These are phyloP conservation scores for Equus przewalskii DNA, from an alignment of 2,113 vertebrate genomes.

Conservation along the genomic window DNA sequence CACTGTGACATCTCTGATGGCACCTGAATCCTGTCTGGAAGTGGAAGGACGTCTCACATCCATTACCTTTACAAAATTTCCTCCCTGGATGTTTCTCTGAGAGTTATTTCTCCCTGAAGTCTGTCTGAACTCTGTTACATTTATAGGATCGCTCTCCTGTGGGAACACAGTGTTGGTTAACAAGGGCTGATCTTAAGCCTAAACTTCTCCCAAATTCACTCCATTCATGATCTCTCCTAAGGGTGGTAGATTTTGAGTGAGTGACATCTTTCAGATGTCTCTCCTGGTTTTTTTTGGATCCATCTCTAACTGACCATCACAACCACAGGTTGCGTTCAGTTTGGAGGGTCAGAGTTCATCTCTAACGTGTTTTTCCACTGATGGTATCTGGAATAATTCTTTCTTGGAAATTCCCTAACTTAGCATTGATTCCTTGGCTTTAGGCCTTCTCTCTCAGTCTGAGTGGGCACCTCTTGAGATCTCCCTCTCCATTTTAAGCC, in stretches of 20 bases:
- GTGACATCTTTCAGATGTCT: background rate
- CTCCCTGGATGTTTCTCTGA: conserved; percentile 25
- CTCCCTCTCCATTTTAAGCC: background rate
- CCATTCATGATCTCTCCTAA: background rate
- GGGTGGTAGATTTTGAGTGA: background rate
- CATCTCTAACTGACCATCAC: conserved; percentile 13
- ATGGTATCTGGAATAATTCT: conserved; percentile 17
- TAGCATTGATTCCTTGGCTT: background rate
- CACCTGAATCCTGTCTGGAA: conserved; percentile 55
- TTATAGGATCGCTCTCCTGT: background rate
- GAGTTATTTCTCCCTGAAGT: conserved; percentile 7
- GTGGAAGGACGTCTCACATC: conserved; percentile 58
- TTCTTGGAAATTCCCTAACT: conserved; percentile 42
- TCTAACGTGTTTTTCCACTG: conserved; percentile 4
- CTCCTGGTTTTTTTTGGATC: background rate
- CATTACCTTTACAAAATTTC: conserved; percentile 42
- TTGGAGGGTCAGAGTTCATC: background rate
- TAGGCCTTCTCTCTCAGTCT: conserved; percentile 53
- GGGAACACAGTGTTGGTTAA: background rate
- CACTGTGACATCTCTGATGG: conserved; percentile 67
- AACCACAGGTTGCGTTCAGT: background rate
- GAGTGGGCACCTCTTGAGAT: no score
- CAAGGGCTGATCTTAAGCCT: background rate
- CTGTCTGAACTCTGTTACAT: conserved; percentile 23
- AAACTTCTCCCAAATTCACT: conserved; percentile 19